Evolutionary conservation across 2,888 invertebrate genomes (phyloP), one percentile per base, ranked within the genome.

Genomic region (Eledona agricola): DNA sequence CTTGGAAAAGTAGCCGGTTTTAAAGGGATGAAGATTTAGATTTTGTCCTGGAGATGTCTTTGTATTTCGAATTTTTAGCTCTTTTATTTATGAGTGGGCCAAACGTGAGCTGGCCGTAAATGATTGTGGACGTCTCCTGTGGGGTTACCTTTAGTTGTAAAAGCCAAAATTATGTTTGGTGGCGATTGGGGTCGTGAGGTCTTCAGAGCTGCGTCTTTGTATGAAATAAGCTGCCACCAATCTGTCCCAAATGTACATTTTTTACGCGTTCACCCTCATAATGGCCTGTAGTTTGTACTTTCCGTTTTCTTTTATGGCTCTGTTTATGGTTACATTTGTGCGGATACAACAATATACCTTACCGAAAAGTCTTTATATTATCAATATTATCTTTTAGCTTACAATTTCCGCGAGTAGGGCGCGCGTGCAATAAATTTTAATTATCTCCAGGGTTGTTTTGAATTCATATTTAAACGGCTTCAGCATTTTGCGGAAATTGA

Each of bases 231-330:
- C 46, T 12, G 32, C 17, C 17, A 37, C 38, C 38, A 46, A 52
- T 52, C 45, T 52, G 52, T 46, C 46, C 46, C 52, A 10, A 17
- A 40, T 46, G 46, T 16, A 52, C 46, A 46, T 45, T 52, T 51
- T 47, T 46, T 22, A 45, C 32, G 32, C 38, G 46, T 52, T 52
- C 46, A 13, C 23, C 22, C 17, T 22, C 28, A 37, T 51, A 51
- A 52, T 52, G 52, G 52, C 32, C 32, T 51, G 51, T 51, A 45
- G 51, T 37, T 51, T 51, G 51, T 43, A 51, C 51, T 38, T 34
- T 46, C 46, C 31, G n/a, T n/a, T 43, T 38, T 46, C 38, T 29
- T 52, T 46, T 52, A 52, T 38, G 29, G 31, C 46, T 40, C 26
- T 29, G 25, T 52, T 52, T 51, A 51, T 43, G 43, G 51, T 34